Evolutionary conservation across 2,888 invertebrate species (phyloP).

Genomic region (Molorchus minor): DNA sequence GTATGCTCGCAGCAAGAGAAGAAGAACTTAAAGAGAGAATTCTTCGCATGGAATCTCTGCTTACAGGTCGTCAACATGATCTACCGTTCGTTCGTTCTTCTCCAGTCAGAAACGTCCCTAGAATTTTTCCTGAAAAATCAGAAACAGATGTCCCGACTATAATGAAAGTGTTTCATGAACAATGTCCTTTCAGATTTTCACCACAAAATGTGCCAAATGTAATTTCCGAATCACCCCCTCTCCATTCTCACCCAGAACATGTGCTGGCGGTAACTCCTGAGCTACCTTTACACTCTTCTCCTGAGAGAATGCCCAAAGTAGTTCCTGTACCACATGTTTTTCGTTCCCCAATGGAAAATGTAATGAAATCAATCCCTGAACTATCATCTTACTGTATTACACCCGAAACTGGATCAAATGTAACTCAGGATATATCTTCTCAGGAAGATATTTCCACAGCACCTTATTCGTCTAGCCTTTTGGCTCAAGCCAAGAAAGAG

Average conservation of each 20-base stretch:
- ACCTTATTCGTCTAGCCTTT: background rate
- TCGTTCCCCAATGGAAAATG: background rate
- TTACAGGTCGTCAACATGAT: conserved; percentile 2
- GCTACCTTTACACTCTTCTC: background rate
- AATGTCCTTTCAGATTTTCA: too few relatives aligned
- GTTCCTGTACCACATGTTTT: background rate
- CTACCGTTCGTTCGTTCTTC: background rate
- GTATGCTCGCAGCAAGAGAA: conserved; percentile 28
- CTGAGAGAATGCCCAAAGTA: background rate
- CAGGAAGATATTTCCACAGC: too few relatives aligned
- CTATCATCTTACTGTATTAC: too few relatives aligned
- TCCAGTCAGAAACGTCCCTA: conserved; percentile 12
- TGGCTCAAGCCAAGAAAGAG: conserved; percentile 12
- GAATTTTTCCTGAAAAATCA: conserved; percentile 18
- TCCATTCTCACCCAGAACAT: too few relatives aligned
- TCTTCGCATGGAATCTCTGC: conserved; percentile 31
- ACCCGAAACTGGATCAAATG: too few relatives aligned
- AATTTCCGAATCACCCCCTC: background rate
- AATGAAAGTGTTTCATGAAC: too few relatives aligned
- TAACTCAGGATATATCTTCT: too few relatives aligned
- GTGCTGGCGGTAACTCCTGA: too few relatives aligned
- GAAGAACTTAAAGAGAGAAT: conserved; percentile 32
- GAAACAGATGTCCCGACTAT: too few relatives aligned
- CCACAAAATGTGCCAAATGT: conserved; percentile 18
- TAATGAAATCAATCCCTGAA: too few relatives aligned